A percentile compares a stretch with the other conserved stretches of the same genome.
Evolutionary conservation across 2,888 invertebrate genomes (phyloP).

Genomic region (Cryptus viduatorius): DNA sequence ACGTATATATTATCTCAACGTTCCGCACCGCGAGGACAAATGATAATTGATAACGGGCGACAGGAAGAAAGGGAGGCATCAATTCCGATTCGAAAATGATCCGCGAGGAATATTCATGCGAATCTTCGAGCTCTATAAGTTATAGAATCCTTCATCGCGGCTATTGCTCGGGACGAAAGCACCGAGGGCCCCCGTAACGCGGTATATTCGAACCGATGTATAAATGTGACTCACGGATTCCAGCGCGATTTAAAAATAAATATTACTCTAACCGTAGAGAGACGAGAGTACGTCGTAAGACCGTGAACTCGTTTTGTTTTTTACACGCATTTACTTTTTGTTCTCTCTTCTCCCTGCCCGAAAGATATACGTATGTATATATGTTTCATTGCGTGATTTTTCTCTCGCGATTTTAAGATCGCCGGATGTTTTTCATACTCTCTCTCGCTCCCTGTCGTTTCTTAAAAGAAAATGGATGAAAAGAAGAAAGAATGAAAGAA

Average conservation of each 20-base stretch:
- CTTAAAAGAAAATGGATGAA: slow-evolving; percentile 16
- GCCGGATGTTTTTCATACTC: slow-evolving; percentile 61
- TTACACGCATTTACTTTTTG: slow-evolving; percentile 1
- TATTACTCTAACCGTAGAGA: slow-evolving; percentile 60
- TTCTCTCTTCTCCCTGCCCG: slow-evolving; percentile 53
- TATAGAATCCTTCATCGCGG: slow-evolving; percentile 5
- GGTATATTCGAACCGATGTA: slow-evolving; percentile 27
- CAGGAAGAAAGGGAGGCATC: neutral
- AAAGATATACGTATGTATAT: slow-evolving; percentile 36
- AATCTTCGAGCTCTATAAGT: neutral
- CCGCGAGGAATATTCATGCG: slow-evolving; percentile 23
- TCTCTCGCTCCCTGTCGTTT: neutral
- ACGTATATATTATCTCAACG: neutral
- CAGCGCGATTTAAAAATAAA: slow-evolving; percentile 66
- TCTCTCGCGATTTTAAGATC: slow-evolving; percentile 48
- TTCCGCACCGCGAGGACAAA: neutral
- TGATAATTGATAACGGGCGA: neutral
- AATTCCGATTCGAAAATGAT: neutral
- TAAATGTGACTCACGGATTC: slow-evolving; percentile 66
- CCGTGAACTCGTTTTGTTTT: slow-evolving; percentile 65
- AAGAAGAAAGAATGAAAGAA: slow-evolving; percentile 2
- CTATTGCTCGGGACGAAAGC: neutral
- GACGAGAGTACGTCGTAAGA: slow-evolving; percentile 59
- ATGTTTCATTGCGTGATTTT: slow-evolving; percentile 12
- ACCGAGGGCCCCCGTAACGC: neutral